Conservation (phyloP, 2,888 invertebrate genomes). For the Cerastis leucographa region DNA sequence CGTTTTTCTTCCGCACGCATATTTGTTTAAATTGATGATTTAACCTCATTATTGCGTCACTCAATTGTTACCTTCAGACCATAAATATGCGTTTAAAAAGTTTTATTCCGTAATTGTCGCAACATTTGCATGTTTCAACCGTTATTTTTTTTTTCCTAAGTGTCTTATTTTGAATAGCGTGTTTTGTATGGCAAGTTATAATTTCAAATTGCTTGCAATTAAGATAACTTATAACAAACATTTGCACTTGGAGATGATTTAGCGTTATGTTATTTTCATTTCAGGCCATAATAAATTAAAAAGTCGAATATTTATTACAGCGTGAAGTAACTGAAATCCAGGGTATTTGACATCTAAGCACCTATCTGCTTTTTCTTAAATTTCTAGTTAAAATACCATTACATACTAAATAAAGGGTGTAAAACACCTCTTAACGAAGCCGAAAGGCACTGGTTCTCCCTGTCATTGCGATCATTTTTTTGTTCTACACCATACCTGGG, state of each 20-base stretch:
- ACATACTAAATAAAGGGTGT: too few relatives aligned
- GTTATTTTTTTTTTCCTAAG: constrained; percentile 28
- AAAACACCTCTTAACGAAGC: too few relatives aligned
- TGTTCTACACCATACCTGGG: too few relatives aligned
- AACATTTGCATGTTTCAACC: constrained; percentile 42
- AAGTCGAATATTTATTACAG: neutral
- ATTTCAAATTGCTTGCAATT: constrained; percentile 18
- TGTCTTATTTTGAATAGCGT: neutral
- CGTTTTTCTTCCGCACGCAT: constrained; percentile 55
- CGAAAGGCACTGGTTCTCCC: too few relatives aligned
- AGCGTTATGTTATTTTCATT: neutral
- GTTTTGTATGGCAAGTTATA: constrained; percentile 3
- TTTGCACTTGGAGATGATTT: constrained; percentile 30
- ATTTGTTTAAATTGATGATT: constrained; percentile 55
- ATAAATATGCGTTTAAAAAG: constrained; percentile 44
- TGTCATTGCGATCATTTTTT: too few relatives aligned
- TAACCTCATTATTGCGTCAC: constrained; percentile 51
- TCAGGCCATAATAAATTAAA: neutral
- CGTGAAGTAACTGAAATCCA: neutral
- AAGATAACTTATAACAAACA: constrained; percentile 24
- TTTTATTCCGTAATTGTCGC: constrained; percentile 36
- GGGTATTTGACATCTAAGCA: neutral
- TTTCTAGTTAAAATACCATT: neutral
- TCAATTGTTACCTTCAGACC: constrained; percentile 43
- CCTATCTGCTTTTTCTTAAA: neutral